Conservation (phyloP, 1,140 invertebrate genomes). For the Temnothorax nylanderi region DNA sequence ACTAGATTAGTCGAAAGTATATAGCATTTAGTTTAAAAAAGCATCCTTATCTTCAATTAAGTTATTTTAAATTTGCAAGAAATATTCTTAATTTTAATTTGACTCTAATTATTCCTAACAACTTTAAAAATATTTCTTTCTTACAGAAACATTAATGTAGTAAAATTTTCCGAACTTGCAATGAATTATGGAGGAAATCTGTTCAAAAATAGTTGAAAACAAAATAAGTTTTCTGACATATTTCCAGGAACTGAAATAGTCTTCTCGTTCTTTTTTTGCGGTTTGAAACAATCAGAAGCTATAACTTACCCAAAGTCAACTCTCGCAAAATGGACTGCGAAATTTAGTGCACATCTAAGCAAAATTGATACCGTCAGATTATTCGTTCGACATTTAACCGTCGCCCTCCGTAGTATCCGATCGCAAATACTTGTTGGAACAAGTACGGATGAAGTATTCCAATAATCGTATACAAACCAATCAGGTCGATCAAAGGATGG, state of each 20-base stretch:
- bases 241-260: neutral
- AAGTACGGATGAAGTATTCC: conserved; percentile 74
- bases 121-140: neutral
- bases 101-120: neutral
- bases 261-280: neutral
- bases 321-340: neutral
- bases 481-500: conserved; percentile 33
- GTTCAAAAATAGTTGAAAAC: neutral
- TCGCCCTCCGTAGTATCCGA: conserved; percentile 2
- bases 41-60: neutral
- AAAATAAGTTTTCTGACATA: neutral
- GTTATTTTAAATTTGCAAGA: neutral
- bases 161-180: neutral
- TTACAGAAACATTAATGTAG: neutral
- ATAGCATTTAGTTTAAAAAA: neutral
- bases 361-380: conserved; percentile 40
- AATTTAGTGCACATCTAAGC: conserved; percentile 35
- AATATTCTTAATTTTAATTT: neutral
- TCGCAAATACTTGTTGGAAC: conserved; percentile 68
- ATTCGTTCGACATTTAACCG: conserved; percentile 28
- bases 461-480: conserved; percentile 64
- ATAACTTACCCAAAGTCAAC: neutral
- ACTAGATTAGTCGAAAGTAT: neutral
- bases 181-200: neutral
- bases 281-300: neutral